Evolutionary conservation across 2,113 vertebrate genomes (phyloP), one percentile per base, ranked within the genome.

Genomic region (Mystacornis crossleyi): DNA sequence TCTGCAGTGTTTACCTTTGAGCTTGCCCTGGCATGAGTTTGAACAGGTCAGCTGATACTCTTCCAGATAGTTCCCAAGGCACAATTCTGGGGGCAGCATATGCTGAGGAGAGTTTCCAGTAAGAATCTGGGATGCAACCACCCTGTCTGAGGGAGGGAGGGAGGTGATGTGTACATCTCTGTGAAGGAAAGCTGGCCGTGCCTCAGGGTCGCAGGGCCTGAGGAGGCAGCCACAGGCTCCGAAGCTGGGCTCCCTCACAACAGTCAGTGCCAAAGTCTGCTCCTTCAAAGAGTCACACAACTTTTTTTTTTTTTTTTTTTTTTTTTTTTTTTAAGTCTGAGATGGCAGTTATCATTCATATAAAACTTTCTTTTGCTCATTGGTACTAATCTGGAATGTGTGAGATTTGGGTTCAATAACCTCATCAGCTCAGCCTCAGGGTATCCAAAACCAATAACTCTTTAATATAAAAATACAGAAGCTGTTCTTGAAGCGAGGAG

Each of bases 381-480:
- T 78, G 50, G 23, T 73, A 40, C 42, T 80, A 26, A 73, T 42
- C 15, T 5, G 9, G 80, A 95, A 90, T 47, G 58, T 66, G 54
- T 45, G 80, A 81, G 58, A 92, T 66, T 66, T 86, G 29, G 33
- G 42, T 90, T 93, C 89, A 81, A 43, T 83, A 92, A 73, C 43
- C 29, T 92, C 67, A 90, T 86, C 82, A 86, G 58, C 38, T 78
- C 47, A 93, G 90, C 85, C 78, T 71, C 19, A 5, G 71, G 66
- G 34, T 74, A 86, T 89, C 64, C 42, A 81, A 90, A 95, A 10
- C 82, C 51, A 95, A 23, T 83, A 93, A 86, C 33, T 57, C 62
- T 70, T 86, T 87, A 82, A 92, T 86, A 78, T 43, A 78, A 96
- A 92, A 89, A 92, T 93, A 90, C 47, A 86, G 88, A 90, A 70